Evolutionary conservation across 2,113 vertebrate species (phyloP).

Genomic region (Noctilio leporinus): DNA sequence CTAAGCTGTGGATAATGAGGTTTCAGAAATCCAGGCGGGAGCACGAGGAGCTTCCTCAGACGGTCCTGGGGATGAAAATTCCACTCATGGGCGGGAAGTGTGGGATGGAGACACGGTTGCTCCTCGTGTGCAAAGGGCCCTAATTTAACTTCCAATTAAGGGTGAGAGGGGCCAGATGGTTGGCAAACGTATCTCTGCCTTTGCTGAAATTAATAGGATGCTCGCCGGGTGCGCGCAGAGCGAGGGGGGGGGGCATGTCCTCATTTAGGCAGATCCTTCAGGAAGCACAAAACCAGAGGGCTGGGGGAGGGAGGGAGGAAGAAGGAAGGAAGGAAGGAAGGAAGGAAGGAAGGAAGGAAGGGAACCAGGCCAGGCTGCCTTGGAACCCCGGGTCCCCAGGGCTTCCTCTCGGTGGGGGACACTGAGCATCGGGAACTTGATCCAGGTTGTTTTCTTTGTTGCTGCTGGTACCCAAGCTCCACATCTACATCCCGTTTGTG

Average conservation of each 20-base stretch:
- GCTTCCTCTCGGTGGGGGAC: background rate
- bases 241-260: background rate
- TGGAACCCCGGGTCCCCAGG: background rate
- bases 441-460: slow-evolving; percentile 10
- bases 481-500: background rate
- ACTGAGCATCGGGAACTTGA: background rate
- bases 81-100: slow-evolving; percentile 19
- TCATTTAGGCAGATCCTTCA: background rate
- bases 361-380: background rate
- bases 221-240: background rate
- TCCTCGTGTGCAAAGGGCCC: background rate
- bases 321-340: background rate
- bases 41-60: slow-evolving; percentile 46
- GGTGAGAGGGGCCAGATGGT: background rate
- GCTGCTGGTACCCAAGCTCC: slow-evolving; percentile 19
- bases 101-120: background rate
- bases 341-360: background rate
- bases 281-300: background rate
- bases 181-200: slow-evolving; percentile 33
- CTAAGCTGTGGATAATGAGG: slow-evolving; percentile 32
- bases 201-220: slow-evolving; percentile 31
- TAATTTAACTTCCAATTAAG: slow-evolving; percentile 24
- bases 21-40: slow-evolving; percentile 27
- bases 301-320: background rate
- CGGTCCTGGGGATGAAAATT: background rate